A percentile compares a stretch with the other conserved stretches of the same genome.
Evolutionary conservation across 2,797 vertebrate genomes (phyloP).

Genomic region (Tiaroga cobitis): DNA sequence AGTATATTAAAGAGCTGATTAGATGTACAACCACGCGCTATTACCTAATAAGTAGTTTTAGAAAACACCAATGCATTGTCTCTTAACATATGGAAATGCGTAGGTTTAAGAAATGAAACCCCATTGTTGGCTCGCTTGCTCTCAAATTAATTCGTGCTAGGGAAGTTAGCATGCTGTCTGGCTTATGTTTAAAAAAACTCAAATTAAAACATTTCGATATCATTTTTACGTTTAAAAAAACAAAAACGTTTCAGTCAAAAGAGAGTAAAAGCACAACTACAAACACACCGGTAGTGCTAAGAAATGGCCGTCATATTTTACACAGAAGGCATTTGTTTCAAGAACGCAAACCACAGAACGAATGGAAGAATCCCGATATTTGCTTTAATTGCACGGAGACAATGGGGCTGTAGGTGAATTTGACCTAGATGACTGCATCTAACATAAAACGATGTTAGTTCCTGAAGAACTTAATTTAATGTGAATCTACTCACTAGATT

Average conservation of each 20-base stretch:
- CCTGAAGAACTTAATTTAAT: background rate
- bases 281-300: background rate
- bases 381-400: background rate
- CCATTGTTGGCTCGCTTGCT: background rate
- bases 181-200: slow-evolving; percentile 13
- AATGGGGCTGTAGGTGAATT: background rate
- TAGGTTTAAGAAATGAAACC: background rate
- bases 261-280: background rate
- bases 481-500: background rate
- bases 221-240: background rate
- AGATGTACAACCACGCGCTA: background rate
- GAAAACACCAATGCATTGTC: background rate
- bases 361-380: background rate
- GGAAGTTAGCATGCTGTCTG: slow-evolving; percentile 47
- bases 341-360: background rate
- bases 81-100: background rate
- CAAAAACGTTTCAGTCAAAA: background rate
- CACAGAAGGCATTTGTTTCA: background rate
- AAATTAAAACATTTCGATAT: slow-evolving; percentile 27
- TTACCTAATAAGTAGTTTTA: background rate
- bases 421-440: slow-evolving; percentile 12
- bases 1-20: background rate
- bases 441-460: background rate
- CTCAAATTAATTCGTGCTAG: slow-evolving; percentile 39
- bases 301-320: background rate